Evolutionary conservation across 2,888 invertebrate species (phyloP).

Genomic region (Neoscelio sp.): DNA sequence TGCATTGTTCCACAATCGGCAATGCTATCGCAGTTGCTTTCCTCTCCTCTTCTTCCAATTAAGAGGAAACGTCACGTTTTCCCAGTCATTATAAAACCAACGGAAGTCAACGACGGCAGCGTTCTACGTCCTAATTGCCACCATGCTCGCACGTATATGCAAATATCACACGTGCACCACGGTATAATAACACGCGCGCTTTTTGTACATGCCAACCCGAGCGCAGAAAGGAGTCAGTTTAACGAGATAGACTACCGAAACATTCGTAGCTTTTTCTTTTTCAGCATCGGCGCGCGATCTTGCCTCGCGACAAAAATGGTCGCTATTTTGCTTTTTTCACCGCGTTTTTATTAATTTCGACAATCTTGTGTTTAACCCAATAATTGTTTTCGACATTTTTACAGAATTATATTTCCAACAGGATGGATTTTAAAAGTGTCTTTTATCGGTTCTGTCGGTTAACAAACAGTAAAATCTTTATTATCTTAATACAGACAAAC

Average conservation of each 20-base stretch:
- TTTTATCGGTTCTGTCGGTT: too few relatives aligned
- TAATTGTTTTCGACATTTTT: too few relatives aligned
- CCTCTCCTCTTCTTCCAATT: conserved; percentile 64
- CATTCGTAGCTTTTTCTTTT: conserved; percentile 28
- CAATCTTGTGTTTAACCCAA: conserved; percentile 2
- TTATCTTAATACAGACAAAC: too few relatives aligned
- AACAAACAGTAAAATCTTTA: too few relatives aligned
- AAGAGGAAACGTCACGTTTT: conserved; percentile 69
- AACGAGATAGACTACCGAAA: conserved; percentile 63
- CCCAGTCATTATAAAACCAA: conserved; percentile 55
- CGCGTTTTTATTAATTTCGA: conserved; percentile 9
- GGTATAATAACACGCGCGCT: conserved; percentile 66
- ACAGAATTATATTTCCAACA: too few relatives aligned
- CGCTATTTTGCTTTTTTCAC: conserved; percentile 4
- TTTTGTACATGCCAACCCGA: conserved; percentile 71
- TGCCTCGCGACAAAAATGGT: conserved; percentile 4
- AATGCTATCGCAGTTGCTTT: conserved; percentile 31
- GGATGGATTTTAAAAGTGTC: too few relatives aligned
- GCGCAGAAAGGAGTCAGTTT: conserved; percentile 66
- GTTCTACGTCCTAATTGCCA: conserved; percentile 65
- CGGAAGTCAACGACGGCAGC: conserved; percentile 56
- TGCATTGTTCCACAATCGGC: conserved; percentile 32
- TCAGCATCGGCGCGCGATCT: conserved; percentile 24
- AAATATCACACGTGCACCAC: conserved; percentile 69
- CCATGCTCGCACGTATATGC: conserved; percentile 69